Evolutionary conservation across 2,888 invertebrate species (phyloP).

Genomic region (Isoperla grammatica): DNA sequence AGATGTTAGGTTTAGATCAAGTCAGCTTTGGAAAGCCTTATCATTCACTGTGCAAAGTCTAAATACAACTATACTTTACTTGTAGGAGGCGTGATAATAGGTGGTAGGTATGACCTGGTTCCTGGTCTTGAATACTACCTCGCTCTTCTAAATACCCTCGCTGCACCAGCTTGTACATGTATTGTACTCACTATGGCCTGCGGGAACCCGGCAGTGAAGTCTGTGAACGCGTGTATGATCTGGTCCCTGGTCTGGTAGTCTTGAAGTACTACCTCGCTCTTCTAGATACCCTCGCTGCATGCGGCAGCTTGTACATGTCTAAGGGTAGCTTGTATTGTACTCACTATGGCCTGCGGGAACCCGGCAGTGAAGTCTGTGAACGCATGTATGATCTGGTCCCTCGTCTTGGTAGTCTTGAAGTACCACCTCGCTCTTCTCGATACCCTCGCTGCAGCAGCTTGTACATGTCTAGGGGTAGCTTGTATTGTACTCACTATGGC

Average conservation of each 20-base stretch:
- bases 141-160: slow-evolving; percentile 86
- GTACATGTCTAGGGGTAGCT: too few relatives aligned
- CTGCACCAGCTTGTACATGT: too few relatives aligned
- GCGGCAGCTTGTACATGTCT: too few relatives aligned
- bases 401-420: slow-evolving; percentile 88
- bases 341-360: slow-evolving; percentile 72
- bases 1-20: too few relatives aligned
- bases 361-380: slow-evolving; percentile 75
- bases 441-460: slow-evolving; percentile 96
- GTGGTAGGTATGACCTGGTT: slow-evolving; percentile 68
- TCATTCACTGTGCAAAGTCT: too few relatives aligned
- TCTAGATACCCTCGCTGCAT: slow-evolving; percentile 92
- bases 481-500: slow-evolving; percentile 72
- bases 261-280: slow-evolving; percentile 93
- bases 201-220: slow-evolving; percentile 74
- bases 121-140: slow-evolving; percentile 85
- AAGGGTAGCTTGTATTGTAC: too few relatives aligned
- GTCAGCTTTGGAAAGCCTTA: too few relatives aligned
- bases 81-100: too few relatives aligned
- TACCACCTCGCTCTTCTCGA: slow-evolving; percentile 88
- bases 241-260: slow-evolving; percentile 75
- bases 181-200: slow-evolving; percentile 70
- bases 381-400: slow-evolving; percentile 68
- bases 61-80: too few relatives aligned
- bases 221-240: slow-evolving; percentile 69